phyloP scores from a whole-genome alignment of 1,140 invertebrate genomes.

The Bacillus rossius region DNA sequence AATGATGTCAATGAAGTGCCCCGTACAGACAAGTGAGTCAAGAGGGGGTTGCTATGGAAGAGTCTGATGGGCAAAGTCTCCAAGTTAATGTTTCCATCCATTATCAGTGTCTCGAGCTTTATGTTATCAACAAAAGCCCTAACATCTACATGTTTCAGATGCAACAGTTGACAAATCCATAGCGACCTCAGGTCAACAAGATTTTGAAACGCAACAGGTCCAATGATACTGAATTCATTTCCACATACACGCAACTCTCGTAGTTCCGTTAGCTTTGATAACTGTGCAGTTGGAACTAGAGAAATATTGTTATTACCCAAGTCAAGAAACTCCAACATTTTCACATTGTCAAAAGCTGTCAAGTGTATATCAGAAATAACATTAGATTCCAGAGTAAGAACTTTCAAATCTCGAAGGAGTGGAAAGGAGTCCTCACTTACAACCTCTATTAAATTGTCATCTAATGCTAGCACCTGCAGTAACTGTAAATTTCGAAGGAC shows the following conservation, averaged over 20 bases:
- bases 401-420: slow-evolving; percentile 55
- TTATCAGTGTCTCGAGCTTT: slow-evolving; percentile 66
- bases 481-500: slow-evolving; percentile 24
- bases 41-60: slow-evolving; percentile 68
- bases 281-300: slow-evolving; percentile 62
- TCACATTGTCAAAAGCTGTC: slow-evolving; percentile 60
- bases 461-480: slow-evolving; percentile 17
- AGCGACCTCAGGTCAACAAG: slow-evolving; percentile 69
- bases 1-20: slow-evolving; percentile 64
- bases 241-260: slow-evolving; percentile 64
- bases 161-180: slow-evolving; percentile 59
- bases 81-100: slow-evolving; percentile 69
- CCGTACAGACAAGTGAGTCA: slow-evolving; percentile 63
- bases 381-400: slow-evolving; percentile 62
- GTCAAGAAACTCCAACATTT: slow-evolving; percentile 62
- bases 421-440: slow-evolving; percentile 61
- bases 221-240: slow-evolving; percentile 64
- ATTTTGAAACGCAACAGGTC: slow-evolving; percentile 70
- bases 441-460: slow-evolving; percentile 61
- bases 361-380: slow-evolving; percentile 61
- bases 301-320: slow-evolving; percentile 68
- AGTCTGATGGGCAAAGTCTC: slow-evolving; percentile 60
- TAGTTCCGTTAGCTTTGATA: slow-evolving; percentile 56
- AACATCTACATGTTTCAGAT: slow-evolving; percentile 59
- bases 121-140: slow-evolving; percentile 79